phyloP scores from a whole-genome alignment of 2,888 invertebrate species.

The Leistus spinibarbis region DNA sequence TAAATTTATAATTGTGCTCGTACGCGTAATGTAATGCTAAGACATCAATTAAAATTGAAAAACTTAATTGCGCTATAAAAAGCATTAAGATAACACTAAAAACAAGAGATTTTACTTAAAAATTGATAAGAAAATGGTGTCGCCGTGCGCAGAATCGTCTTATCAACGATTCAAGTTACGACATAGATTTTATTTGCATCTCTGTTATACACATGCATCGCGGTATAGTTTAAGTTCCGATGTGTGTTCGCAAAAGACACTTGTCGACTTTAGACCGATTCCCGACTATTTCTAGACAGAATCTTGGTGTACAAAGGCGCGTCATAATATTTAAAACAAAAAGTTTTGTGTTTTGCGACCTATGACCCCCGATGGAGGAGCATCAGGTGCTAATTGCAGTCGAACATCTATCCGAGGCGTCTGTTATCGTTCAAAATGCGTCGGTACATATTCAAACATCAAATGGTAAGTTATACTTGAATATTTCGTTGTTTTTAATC shows the following conservation, averaged over 20 bases:
- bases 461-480: slow-evolving; percentile 41
- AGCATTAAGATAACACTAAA: neutral
- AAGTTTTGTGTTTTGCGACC: slow-evolving; percentile 25
- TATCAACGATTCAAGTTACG: slow-evolving; percentile 25
- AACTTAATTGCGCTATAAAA: too few species aligned
- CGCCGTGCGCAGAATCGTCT: slow-evolving; percentile 14
- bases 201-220: slow-evolving; percentile 7
- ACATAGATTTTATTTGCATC: slow-evolving; percentile 26
- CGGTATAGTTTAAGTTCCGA: neutral
- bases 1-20: too few species aligned
- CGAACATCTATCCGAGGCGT: slow-evolving; percentile 49
- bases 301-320: slow-evolving; percentile 32
- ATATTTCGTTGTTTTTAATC: neutral
- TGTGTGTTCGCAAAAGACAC: neutral
- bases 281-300: slow-evolving; percentile 28
- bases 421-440: slow-evolving; percentile 52
- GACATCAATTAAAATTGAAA: too few species aligned
- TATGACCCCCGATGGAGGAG: slow-evolving; percentile 46
- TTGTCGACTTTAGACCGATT: slow-evolving; percentile 35
- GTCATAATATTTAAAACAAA: slow-evolving; percentile 28
- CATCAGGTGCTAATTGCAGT: slow-evolving; percentile 52
- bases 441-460: slow-evolving; percentile 43
- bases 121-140: slow-evolving; percentile 20
- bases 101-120: slow-evolving; percentile 4
- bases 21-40: too few species aligned